Base-by-base conservation (phyloP, 2,113 vertebrate species). In the Macrotis lagotis region DNA sequence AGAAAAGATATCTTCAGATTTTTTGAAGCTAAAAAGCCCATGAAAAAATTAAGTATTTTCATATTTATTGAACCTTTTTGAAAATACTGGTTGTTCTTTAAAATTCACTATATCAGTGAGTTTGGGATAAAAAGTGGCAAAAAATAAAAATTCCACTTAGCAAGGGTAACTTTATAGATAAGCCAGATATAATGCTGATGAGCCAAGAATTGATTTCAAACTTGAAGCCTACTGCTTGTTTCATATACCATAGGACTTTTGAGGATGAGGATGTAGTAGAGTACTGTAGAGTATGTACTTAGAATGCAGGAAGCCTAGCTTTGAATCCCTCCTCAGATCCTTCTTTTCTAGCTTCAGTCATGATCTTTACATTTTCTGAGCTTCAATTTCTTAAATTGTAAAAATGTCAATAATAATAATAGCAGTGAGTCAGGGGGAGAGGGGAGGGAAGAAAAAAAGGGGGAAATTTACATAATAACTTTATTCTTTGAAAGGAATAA, bases 71-170 rank as follows among this genome's bases (percentile, higher is more conserved):
- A 59, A 53, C 52, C 74, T 95, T 25, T 90, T 92, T 37, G 53
- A 51, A 97, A 83, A 90, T 44, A 53, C 37, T 26, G 19, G 25
- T 51, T 47, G 28, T 48, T 96, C 94, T 92, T 6, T 31, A 48
- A 48, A 93, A 95, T 51, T 48, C 44, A 48, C 22, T 50, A n/a
- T 83, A 49, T 93, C 91, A 92, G 90, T 44, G 19, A n/a, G 19
- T 83, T 83, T 83, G n/a, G n/a, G 6, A 24, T 44, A 83, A 74
- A 19, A 74, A 83, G 2, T 44, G 66, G 0, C 24, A 24, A 44
- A 83, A 83, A 59, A 59, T n/a, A 59, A 66, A 6, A 37, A 59
- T 31, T 74, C 14, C 66, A 83, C 44, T 83, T 0, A 44, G 22
- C 66, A 83, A n/a, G n/a, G 19, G 19, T 14, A 44, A 83, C 11